A percentile compares a stretch with the other conserved stretches of the same genome.
These are phyloP conservation scores for Rhopalosiphum nymphaeae DNA, from an alignment of 2,888 invertebrate species.

Conservation along the genomic window DNA sequence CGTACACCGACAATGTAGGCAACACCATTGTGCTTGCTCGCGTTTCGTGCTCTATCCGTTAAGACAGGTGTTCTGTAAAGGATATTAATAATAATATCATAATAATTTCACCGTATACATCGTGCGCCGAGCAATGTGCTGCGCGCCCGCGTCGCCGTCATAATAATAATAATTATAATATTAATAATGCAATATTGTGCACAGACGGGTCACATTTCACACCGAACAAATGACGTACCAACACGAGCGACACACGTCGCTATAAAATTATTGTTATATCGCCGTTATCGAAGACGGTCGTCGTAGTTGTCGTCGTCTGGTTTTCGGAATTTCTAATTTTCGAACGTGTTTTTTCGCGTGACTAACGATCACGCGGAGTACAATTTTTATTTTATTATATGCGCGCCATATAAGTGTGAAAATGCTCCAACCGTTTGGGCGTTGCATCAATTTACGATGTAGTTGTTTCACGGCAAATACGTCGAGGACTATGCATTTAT, in stretches of 20 bases:
- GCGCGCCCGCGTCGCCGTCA: not conserved
- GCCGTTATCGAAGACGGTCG: not conserved
- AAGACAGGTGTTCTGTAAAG: not conserved
- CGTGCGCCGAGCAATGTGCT: not conserved
- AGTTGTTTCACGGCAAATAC: too few relatives aligned
- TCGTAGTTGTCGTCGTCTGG: not conserved
- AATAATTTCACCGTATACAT: not conserved
- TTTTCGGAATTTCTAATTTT: not conserved
- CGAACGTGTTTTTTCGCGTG: not conserved
- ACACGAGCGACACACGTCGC: not conserved
- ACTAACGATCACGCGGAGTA: not conserved
- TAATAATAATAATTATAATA: not conserved
- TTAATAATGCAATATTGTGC: not conserved
- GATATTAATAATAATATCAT: not conserved
- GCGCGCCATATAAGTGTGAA: not conserved
- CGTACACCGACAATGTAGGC: not conserved
- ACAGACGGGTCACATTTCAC: not conserved
- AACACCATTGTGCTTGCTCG: not conserved
- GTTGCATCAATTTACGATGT: too few relatives aligned
- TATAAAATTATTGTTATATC: not conserved
- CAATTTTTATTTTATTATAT: not conserved
- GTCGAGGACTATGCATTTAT: not conserved
- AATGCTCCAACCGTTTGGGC: not conserved
- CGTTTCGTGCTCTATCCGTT: not conserved
- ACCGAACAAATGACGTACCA: not conserved